Percentiles rank a stretch among this genome's conserved stretches.
These are phyloP conservation scores for Mactromeris polynyma DNA, from an alignment of 2,888 invertebrate genomes.

Conservation along the genomic window DNA sequence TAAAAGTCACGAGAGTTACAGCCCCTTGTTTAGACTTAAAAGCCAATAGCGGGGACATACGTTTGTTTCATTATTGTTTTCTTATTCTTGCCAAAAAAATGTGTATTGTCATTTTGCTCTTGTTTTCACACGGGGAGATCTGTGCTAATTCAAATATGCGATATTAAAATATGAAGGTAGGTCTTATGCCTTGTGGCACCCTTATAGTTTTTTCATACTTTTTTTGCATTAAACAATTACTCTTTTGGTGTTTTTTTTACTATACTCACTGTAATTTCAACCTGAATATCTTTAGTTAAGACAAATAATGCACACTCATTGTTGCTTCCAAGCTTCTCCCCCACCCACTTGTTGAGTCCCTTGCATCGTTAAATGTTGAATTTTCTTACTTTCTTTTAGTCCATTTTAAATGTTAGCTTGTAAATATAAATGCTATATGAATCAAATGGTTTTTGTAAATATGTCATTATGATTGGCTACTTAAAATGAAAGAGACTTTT, in stretches of 20 bases:
- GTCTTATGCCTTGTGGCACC: not conserved
- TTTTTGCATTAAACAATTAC: not conserved
- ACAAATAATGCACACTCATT: not conserved
- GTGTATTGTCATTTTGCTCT: not conserved
- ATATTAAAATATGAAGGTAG: not conserved
- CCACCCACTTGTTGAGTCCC: not conserved
- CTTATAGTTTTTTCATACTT: not conserved
- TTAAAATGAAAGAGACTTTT: not conserved
- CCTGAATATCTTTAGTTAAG: not conserved
- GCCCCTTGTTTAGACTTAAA: no score
- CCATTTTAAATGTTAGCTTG: not conserved
- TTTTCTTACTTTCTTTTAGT: not conserved
- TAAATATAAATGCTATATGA: constrained; percentile 17
- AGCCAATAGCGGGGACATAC: no score
- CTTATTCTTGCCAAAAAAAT: not conserved
- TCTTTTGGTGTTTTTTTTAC: not conserved
- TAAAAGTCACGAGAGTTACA: no score
- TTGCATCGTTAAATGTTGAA: not conserved
- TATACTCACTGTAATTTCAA: not conserved
- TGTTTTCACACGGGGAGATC: not conserved
- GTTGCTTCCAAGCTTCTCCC: not conserved
- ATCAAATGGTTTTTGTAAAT: not conserved
- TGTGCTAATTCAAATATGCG: not conserved
- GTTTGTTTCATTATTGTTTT: not conserved
- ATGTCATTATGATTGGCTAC: not conserved